Base-by-base conservation (phyloP, 2,113 vertebrate species). In the Plecotus auritus region DNA sequence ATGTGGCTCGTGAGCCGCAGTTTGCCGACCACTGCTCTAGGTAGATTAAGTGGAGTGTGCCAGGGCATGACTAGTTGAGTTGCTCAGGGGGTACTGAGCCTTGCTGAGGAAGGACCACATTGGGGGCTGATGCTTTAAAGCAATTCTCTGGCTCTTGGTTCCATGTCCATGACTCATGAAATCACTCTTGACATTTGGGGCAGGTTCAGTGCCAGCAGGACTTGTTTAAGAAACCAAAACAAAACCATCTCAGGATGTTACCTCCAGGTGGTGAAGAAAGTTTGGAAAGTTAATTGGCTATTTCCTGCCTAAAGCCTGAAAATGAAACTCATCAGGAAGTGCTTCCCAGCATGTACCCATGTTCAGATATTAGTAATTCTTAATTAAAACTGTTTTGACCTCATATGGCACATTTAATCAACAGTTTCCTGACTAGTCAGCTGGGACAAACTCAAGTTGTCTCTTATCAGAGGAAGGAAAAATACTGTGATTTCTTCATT, bases 211-310 rank as follows among this genome's bases (percentile, higher is more conserved):
- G 40, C 56, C 74, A 56, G 13, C 8, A 70, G 73, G 32, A 93
- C 35, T 83, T 94, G 66, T 91, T 49, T 95, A 28, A 96, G 89
- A 61, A 61, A 28, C 8, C 51, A 23, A 26, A 28, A 61, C 26
- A 61, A 61, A 61, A 61, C 30, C 30, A 59, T 78, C 83, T 95
- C 82, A 74, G 23, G 23, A 45, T 97, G 54, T 94, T 54, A 54
- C 30, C 5, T 84, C 37, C 67, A 16, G 13, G 78, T 70, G 45
- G 59, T 89, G 32, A 91, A 77, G 26, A 92, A 96, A 67, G 9
- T 89, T 88, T 96, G 40, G 37, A 59, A 86, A 84, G n/a, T 83
- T 95, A 96, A 93, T 95, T 96, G 82, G 37, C n/a, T 77, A 30
- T 94, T 97, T 96, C 42, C 42, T 67, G 18, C 76, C 37, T 67